Conservation (phyloP, 2,797 vertebrate species). For the Lycodopsis pacificus region DNA sequence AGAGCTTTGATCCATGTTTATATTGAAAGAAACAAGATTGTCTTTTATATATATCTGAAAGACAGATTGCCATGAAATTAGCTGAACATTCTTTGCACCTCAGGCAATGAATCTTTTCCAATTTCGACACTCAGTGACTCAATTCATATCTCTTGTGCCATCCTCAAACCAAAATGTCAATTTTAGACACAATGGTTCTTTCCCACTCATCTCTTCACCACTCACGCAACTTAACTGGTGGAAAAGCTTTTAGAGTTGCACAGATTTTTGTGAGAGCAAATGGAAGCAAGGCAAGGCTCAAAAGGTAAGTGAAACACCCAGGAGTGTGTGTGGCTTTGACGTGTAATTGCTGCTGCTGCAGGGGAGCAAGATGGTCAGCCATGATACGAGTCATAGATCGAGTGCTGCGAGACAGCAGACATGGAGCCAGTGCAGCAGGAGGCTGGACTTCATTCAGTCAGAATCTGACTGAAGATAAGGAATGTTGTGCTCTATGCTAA, state of each 20-base stretch:
- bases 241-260: neutral
- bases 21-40: neutral
- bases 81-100: neutral
- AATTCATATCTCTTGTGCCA: neutral
- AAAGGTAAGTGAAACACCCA: conserved; percentile 5
- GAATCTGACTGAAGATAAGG: neutral
- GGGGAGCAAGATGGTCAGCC: conserved; percentile 21
- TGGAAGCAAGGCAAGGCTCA: neutral
- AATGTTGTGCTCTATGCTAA: neutral
- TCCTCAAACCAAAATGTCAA: neutral
- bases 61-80: neutral
- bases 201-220: neutral
- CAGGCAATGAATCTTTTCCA: neutral
- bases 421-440: neutral
- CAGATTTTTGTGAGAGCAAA: neutral
- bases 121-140: neutral
- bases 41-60: conserved; percentile 1
- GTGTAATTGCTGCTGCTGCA: conserved; percentile 9
- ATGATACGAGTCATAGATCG: conserved; percentile 8
- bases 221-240: neutral
- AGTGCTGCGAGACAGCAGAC: neutral
- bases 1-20: neutral
- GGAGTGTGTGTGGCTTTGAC: conserved; percentile 8
- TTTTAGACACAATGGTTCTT: neutral
- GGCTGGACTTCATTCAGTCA: neutral